Percentiles rank a stretch among this genome's conserved stretches.
Conservation (phyloP, 2,113 vertebrate genomes). For the Opisthocomus hoazin region DNA sequence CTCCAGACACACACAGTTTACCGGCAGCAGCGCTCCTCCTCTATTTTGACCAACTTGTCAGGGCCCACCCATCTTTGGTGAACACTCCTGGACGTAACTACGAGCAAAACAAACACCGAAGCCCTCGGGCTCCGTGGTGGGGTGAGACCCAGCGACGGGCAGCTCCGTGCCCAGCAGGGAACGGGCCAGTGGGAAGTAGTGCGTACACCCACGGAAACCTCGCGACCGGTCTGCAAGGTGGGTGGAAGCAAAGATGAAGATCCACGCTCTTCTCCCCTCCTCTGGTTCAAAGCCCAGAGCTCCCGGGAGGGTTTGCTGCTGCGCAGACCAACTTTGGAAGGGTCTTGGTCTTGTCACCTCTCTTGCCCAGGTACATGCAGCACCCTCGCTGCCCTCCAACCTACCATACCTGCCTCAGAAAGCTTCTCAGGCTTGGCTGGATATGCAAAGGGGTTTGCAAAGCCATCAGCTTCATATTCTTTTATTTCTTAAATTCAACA, state of each 20-base stretch:
- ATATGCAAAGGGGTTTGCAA: background rate
- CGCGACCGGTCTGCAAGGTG: rapidly evolving
- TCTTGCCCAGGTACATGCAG: background rate
- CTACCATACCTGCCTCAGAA: background rate
- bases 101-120: background rate
- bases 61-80: background rate
- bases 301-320: background rate
- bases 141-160: background rate
- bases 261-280: background rate
- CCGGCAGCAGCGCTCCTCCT: background rate
- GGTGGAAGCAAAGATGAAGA: background rate
- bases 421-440: background rate
- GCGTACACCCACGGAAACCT: background rate
- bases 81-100: background rate
- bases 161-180: background rate
- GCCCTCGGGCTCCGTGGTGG: background rate
- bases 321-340: background rate
- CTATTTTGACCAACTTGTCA: background rate
- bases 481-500: slow-evolving; percentile 22
- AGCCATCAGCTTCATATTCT: background rate
- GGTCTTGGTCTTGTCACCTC: background rate
- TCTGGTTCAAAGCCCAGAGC: background rate
- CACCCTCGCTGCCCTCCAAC: background rate
- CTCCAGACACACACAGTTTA: background rate
- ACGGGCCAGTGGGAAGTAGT: background rate